phyloP scores from a whole-genome alignment of 2,113 vertebrate genomes.

The Sturnira hondurensis region DNA sequence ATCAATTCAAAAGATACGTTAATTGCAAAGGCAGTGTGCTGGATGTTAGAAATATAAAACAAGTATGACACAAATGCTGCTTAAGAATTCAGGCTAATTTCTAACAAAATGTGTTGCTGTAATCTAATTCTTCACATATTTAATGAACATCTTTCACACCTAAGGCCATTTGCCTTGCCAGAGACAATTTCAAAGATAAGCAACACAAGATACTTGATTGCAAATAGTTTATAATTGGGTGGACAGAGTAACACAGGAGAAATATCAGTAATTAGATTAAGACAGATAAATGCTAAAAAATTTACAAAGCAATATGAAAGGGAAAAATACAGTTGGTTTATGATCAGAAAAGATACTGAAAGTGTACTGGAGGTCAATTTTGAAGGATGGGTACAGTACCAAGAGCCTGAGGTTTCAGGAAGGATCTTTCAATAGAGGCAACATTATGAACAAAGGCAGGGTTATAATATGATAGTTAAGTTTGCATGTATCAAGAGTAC shows the following conservation, averaged over 20 bases:
- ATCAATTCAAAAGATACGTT: slow-evolving; percentile 17
- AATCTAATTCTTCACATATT: not conserved
- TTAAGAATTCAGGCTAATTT: not conserved
- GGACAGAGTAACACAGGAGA: not conserved
- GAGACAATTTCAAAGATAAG: slow-evolving; percentile 11
- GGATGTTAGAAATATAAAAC: not conserved
- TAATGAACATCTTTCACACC: not conserved
- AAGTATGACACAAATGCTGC: not conserved
- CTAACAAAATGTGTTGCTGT: not conserved
- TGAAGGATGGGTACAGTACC: not conserved
- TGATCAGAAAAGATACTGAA: not conserved
- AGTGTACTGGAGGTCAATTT: not conserved
- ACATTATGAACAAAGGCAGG: not conserved
- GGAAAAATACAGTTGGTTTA: not conserved
- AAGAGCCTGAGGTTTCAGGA: not conserved
- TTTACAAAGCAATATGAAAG: slow-evolving; percentile 17
- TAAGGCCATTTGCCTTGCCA: not conserved
- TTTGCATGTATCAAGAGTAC: not conserved
- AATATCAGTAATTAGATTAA: not conserved
- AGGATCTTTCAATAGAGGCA: not conserved
- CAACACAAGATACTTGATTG: not conserved
- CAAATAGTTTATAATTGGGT: not conserved
- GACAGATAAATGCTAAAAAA: not conserved
- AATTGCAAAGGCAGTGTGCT: not conserved
- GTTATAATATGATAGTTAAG: not conserved